Conservation (phyloP, 2,797 vertebrate genomes). For the Pseudocheirus occidentalis region DNA sequence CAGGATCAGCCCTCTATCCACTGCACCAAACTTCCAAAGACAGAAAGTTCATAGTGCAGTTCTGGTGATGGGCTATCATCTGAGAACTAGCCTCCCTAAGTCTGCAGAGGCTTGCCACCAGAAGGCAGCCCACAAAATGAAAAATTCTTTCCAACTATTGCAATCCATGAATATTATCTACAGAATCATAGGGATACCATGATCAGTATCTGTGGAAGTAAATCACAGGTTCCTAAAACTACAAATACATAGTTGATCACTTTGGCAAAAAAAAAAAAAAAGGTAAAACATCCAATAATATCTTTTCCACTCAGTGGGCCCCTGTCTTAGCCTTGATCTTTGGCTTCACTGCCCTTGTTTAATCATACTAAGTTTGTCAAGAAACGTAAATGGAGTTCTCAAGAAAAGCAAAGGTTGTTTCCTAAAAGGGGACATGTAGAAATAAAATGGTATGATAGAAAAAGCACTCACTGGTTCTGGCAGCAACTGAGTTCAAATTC, state of each 20-base stretch:
- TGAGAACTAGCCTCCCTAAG: neutral
- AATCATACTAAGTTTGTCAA: neutral
- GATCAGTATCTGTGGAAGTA: neutral
- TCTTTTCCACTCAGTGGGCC: neutral
- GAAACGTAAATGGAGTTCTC: neutral
- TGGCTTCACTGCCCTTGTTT: neutral
- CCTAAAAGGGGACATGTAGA: neutral
- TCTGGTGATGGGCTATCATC: neutral
- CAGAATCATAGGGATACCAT: neutral
- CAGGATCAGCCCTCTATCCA: too few species aligned
- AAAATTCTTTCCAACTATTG: neutral
- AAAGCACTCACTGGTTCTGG: neutral
- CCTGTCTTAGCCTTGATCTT: neutral
- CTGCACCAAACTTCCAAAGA: too few species aligned
- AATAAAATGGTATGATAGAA: neutral
- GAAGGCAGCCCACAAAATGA: neutral
- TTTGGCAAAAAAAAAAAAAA: neutral
- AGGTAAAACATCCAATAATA: neutral
- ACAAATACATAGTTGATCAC: neutral
- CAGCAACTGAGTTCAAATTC: neutral
- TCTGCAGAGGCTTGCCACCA: neutral
- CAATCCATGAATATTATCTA: neutral
- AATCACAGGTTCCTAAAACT: neutral
- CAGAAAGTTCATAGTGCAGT: neutral
- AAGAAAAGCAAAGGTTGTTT: neutral